Conservation (phyloP, 1,140 invertebrate species). For the Drosophila repletoides region DNA sequence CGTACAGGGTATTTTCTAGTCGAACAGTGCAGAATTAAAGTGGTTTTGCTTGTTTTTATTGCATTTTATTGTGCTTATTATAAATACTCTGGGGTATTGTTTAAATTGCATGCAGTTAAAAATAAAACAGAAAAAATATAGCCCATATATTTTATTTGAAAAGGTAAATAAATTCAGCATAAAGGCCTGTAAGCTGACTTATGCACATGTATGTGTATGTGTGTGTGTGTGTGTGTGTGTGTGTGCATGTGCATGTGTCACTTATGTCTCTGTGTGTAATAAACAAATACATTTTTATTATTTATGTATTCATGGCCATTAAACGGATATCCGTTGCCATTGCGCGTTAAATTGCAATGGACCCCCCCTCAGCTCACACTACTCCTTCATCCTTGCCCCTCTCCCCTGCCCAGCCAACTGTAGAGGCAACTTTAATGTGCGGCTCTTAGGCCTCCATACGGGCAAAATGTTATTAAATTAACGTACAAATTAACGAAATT, state of each 20-base stretch:
- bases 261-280: slow-evolving; percentile 53
- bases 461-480: slow-evolving; percentile 35
- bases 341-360: slow-evolving; percentile 72
- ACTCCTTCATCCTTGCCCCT: background rate
- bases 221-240: slow-evolving; percentile 10
- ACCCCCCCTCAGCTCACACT: slow-evolving; percentile 4
- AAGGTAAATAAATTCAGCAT: slow-evolving; percentile 73
- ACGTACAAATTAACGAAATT: slow-evolving; percentile 41
- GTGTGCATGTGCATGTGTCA: background rate
- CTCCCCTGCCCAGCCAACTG: background rate
- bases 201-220: background rate
- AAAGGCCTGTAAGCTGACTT: slow-evolving; percentile 56
- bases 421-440: slow-evolving; percentile 38
- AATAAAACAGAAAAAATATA: slow-evolving; percentile 1
- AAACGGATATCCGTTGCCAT: slow-evolving; percentile 78
- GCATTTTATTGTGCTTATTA: slow-evolving; percentile 68
- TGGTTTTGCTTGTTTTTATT: too few species aligned
- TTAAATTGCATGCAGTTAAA: slow-evolving; percentile 74
- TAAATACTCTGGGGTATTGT: slow-evolving; percentile 71
- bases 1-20: too few species aligned
- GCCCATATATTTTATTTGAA: slow-evolving; percentile 71
- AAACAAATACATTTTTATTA: slow-evolving; percentile 80
- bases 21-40: too few species aligned
- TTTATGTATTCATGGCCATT: slow-evolving; percentile 80
- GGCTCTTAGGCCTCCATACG: background rate